phyloP scores from a whole-genome alignment of 2,888 invertebrate species.

The Acholoe squamosa region DNA sequence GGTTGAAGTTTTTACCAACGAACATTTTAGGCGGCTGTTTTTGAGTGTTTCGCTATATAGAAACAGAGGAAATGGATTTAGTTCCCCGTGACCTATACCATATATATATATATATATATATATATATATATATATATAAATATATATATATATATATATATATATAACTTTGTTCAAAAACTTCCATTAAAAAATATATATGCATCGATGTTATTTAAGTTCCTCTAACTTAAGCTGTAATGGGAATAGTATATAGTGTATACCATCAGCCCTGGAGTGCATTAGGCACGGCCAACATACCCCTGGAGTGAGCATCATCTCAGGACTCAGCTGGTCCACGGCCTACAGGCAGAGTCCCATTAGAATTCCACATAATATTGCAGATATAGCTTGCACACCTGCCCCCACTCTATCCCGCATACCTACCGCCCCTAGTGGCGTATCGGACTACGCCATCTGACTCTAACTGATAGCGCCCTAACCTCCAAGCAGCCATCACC shows the following conservation, averaged over 20 bases:
- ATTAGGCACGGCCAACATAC: neutral
- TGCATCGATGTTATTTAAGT: too few relatives aligned
- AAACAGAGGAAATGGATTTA: too few relatives aligned
- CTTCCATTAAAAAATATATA: too few relatives aligned
- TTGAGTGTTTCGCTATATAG: too few relatives aligned
- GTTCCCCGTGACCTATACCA: too few relatives aligned
- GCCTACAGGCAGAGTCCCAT: neutral
- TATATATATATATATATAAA: too few relatives aligned
- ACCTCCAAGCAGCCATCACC: neutral
- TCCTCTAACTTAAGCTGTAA: too few relatives aligned
- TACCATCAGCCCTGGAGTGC: neutral
- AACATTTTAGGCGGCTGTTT: too few relatives aligned
- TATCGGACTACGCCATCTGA: constrained; percentile 1
- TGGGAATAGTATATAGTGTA: neutral
- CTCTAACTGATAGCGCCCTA: neutral
- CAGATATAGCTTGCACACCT: constrained; percentile 22
- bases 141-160: too few relatives aligned
- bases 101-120: too few relatives aligned
- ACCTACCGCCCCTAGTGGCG: neutral
- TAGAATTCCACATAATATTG: constrained; percentile 23
- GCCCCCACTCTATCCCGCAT: constrained; percentile 25
- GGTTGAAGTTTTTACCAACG: too few relatives aligned
- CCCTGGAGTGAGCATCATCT: neutral
- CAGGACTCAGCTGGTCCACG: neutral
- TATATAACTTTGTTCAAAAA: too few relatives aligned